phyloP scores from a whole-genome alignment of 2,113 vertebrate species.

The Pseudonaja textilis region DNA sequence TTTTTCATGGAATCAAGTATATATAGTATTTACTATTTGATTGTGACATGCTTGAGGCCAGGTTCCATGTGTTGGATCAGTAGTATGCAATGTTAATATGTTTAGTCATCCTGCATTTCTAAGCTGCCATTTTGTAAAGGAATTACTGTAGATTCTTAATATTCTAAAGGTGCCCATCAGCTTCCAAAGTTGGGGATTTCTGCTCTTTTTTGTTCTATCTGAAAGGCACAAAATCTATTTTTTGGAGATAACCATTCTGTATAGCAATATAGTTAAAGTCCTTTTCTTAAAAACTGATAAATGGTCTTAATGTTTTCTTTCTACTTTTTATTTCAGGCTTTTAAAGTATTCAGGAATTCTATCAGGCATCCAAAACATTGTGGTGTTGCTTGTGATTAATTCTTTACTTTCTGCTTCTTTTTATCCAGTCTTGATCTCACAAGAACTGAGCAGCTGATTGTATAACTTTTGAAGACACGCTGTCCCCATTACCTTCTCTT shows the following conservation, averaged over 20 bases:
- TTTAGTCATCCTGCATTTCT: neutral
- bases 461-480: neutral
- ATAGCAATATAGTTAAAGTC: neutral
- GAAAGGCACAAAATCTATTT: neutral
- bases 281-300: neutral
- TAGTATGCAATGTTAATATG: neutral
- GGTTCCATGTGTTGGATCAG: neutral
- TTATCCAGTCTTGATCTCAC: neutral
- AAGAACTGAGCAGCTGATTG: neutral
- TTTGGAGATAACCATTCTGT: neutral
- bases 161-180: neutral
- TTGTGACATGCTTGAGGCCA: neutral
- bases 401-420: neutral
- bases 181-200: neutral
- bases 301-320: neutral
- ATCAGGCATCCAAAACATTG: conserved; percentile 7
- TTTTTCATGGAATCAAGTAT: neutral
- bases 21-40: neutral
- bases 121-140: neutral
- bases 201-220: neutral
- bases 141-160: neutral
- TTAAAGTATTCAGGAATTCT: neutral
- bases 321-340: neutral
- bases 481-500: neutral
- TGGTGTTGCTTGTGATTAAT: conserved; percentile 1